Evolutionary conservation across 2,797 vertebrate species (phyloP).

Genomic region (Uromys caudimaculatus): DNA sequence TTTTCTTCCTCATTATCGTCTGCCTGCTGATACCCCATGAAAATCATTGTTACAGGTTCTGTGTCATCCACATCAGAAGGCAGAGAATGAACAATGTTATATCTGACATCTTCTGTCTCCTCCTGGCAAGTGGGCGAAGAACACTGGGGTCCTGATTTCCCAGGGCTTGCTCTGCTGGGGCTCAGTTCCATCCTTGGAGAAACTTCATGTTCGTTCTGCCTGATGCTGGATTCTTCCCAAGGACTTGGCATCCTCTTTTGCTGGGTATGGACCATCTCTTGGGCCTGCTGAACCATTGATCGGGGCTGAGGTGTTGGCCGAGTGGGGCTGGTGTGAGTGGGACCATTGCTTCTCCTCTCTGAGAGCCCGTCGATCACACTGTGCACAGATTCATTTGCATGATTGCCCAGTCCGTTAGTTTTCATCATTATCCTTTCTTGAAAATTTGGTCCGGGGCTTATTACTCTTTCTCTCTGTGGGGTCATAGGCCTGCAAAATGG

Average conservation of each 20-base stretch:
- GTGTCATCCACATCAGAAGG: slow-evolving; percentile 87
- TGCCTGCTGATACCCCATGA: slow-evolving; percentile 95
- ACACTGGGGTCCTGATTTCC: slow-evolving; percentile 64
- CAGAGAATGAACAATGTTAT: slow-evolving; percentile 86
- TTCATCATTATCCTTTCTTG: slow-evolving; percentile 78
- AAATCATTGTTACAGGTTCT: slow-evolving; percentile 95
- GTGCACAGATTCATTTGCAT: slow-evolving; percentile 57
- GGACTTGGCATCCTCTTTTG: slow-evolving; percentile 49
- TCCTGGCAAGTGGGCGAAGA: slow-evolving; percentile 77
- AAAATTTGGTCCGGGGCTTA: slow-evolving; percentile 78
- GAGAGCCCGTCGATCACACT: slow-evolving; percentile 72
- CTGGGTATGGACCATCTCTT: slow-evolving; percentile 51
- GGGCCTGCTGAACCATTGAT: slow-evolving; percentile 62
- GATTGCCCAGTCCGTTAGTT: slow-evolving; percentile 79
- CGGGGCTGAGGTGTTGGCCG: slow-evolving; percentile 74
- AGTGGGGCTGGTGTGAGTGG: slow-evolving; percentile 66
- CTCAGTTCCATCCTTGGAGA: slow-evolving; percentile 76
- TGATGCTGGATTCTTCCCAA: slow-evolving; percentile 68
- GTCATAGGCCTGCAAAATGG: slow-evolving; percentile 90
- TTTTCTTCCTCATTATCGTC: slow-evolving; percentile 87
- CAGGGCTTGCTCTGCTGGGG: slow-evolving; percentile 68
- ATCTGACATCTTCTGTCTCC: slow-evolving; percentile 86
- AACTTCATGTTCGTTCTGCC: slow-evolving; percentile 64
- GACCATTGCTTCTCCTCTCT: slow-evolving; percentile 41
- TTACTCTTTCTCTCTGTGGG: slow-evolving; percentile 86